Percentiles rank a stretch among this genome's conserved stretches.
Evolutionary conservation across 1,140 invertebrate species (phyloP).

Genomic region (Campodea augens): DNA sequence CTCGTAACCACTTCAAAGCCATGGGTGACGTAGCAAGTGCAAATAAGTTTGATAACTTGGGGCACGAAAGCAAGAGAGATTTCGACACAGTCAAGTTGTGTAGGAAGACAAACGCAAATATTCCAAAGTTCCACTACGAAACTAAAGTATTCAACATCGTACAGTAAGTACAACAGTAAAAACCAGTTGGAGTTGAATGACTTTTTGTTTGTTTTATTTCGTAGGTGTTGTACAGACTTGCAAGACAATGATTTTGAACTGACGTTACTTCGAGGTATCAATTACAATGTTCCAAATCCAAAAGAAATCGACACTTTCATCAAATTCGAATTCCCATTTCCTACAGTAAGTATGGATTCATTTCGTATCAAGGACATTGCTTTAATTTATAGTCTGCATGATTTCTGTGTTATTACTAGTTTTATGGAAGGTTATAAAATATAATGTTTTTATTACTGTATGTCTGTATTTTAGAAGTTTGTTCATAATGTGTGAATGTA

Average conservation of each 20-base stretch:
- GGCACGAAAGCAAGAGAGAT: conserved; percentile 65
- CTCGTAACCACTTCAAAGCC: conserved; percentile 73
- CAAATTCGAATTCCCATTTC: conserved; percentile 81
- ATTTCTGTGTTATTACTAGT: too few relatives aligned
- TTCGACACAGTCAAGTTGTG: conserved; percentile 60
- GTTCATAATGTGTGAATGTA: too few relatives aligned
- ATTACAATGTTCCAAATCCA: conserved; percentile 62
- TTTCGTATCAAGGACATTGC: not conserved
- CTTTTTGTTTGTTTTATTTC: conserved; percentile 15
- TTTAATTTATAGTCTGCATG: too few relatives aligned
- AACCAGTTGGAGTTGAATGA: not conserved
- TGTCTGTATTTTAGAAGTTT: too few relatives aligned
- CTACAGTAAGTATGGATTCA: conserved; percentile 38
- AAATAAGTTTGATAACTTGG: conserved; percentile 75
- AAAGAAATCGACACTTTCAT: conserved; percentile 88
- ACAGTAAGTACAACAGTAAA: conserved; percentile 35
- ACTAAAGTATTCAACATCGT: conserved; percentile 64
- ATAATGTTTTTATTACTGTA: too few relatives aligned
- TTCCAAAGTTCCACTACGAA: conserved; percentile 87
- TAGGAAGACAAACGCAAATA: conserved; percentile 33
- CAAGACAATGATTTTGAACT: conserved; percentile 80
- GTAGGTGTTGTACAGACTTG: conserved; percentile 69
- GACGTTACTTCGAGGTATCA: conserved; percentile 65
- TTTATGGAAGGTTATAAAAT: too few relatives aligned
- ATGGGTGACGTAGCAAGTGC: conserved; percentile 80